phyloP scores from a whole-genome alignment of 2,113 vertebrate genomes.

The Poecile atricapillus region DNA sequence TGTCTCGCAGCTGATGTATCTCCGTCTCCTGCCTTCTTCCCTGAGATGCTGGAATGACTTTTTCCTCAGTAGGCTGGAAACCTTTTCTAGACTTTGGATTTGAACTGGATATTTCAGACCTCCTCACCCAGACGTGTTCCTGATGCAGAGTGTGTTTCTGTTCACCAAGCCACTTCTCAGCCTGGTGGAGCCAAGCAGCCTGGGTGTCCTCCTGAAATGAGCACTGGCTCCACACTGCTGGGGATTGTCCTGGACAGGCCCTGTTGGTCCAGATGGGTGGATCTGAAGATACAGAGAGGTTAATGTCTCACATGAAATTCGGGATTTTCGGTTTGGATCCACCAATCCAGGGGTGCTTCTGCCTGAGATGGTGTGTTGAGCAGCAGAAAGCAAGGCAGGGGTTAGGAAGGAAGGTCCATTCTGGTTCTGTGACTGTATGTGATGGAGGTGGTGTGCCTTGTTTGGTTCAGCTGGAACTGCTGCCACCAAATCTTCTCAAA shows the following conservation, averaged over 20 bases:
- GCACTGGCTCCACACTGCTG: background rate
- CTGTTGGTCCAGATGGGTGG: background rate
- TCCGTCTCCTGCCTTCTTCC: background rate
- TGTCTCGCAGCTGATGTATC: background rate
- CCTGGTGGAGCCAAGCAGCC: background rate
- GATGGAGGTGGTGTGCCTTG: background rate
- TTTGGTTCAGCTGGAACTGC: background rate
- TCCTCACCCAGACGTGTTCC: background rate
- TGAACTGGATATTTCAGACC: background rate
- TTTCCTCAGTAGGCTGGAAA: background rate
- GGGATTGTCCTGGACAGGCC: background rate
- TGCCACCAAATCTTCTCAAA: background rate
- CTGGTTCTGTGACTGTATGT: background rate
- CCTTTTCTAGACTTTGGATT: background rate
- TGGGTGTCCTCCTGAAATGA: accelerated
- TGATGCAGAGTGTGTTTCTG: background rate
- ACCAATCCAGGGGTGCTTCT: background rate
- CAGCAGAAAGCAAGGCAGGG: background rate
- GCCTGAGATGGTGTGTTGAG: background rate
- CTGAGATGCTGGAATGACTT: background rate
- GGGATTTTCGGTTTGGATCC: background rate
- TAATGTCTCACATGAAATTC: background rate
- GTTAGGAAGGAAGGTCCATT: background rate
- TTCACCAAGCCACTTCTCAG: background rate
- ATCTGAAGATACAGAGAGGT: slow-evolving; percentile 39